Percentiles rank a stretch among this genome's conserved stretches.
Conservation (phyloP, 2,888 invertebrate species). For the Notodonta ziczac region DNA sequence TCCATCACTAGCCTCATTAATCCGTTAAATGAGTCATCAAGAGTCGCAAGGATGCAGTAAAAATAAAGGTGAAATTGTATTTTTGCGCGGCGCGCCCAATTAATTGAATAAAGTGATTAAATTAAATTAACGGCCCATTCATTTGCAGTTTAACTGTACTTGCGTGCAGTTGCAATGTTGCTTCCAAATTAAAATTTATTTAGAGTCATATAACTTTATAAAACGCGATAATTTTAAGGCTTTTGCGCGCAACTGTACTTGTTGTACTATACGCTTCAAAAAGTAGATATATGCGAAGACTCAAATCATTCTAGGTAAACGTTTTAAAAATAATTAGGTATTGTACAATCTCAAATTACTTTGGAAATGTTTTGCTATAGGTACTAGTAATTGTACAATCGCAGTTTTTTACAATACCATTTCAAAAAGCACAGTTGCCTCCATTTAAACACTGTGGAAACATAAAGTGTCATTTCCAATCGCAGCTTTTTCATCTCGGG, state of each 20-base stretch:
- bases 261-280: too few species aligned
- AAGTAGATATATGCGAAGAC: too few species aligned
- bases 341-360: too few species aligned
- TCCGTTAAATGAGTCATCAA: constrained; percentile 35
- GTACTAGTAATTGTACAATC: background rate
- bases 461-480: constrained; percentile 51
- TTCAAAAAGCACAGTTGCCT: constrained; percentile 9
- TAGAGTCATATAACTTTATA: background rate
- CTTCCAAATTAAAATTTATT: constrained; percentile 19
- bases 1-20: constrained; percentile 20
- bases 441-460: constrained; percentile 40
- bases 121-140: constrained; percentile 43
- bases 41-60: constrained; percentile 23
- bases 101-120: constrained; percentile 45
- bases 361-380: too few species aligned
- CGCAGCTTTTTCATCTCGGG: constrained; percentile 47
- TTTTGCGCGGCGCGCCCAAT: constrained; percentile 31
- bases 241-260: too few species aligned
- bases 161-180: constrained; percentile 37
- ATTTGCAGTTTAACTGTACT: constrained; percentile 42
- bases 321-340: too few species aligned
- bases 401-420: too few species aligned
- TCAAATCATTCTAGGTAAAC: too few species aligned
- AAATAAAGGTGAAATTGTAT: constrained; percentile 39
- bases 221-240: background rate